A percentile compares a stretch with the other conserved stretches of the same genome.
phyloP scores from a whole-genome alignment of 2,888 invertebrate species.

The Cephus rjabovi region DNA sequence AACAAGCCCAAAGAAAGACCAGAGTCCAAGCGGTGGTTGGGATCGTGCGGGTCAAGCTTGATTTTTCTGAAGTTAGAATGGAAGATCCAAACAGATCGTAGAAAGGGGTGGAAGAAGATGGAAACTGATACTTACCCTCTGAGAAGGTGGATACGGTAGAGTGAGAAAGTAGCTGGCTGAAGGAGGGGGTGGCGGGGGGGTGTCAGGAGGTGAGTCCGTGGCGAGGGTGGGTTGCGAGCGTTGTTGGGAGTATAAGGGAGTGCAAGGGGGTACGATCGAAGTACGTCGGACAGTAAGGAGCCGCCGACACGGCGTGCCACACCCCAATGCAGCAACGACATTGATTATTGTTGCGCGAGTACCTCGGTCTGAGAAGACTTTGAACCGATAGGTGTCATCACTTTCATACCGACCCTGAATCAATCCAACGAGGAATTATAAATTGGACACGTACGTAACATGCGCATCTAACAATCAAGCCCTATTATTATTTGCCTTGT shows the following conservation, averaged over 20 bases:
- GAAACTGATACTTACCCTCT: not conserved
- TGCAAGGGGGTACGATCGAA: conserved; percentile 54
- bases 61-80: not conserved
- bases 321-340: conserved; percentile 64
- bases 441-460: not conserved
- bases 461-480: not conserved
- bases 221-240: conserved; percentile 19
- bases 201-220: not conserved
- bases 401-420: not conserved
- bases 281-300: conserved; percentile 59
- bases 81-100: not conserved
- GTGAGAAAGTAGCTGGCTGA: not conserved
- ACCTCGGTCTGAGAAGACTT: not conserved
- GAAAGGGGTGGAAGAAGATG: not conserved
- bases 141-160: not conserved
- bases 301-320: conserved; percentile 60
- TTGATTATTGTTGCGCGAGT: conserved; percentile 62
- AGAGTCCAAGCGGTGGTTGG: not conserved
- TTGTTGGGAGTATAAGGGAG: conserved; percentile 26
- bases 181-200: not conserved
- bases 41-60: not conserved
- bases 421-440: not conserved
- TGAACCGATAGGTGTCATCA: conserved; percentile 25
- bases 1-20: not conserved
- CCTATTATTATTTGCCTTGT: not conserved